phyloP scores from a whole-genome alignment of 2,113 vertebrate genomes.

The Serilophus lunatus region DNA sequence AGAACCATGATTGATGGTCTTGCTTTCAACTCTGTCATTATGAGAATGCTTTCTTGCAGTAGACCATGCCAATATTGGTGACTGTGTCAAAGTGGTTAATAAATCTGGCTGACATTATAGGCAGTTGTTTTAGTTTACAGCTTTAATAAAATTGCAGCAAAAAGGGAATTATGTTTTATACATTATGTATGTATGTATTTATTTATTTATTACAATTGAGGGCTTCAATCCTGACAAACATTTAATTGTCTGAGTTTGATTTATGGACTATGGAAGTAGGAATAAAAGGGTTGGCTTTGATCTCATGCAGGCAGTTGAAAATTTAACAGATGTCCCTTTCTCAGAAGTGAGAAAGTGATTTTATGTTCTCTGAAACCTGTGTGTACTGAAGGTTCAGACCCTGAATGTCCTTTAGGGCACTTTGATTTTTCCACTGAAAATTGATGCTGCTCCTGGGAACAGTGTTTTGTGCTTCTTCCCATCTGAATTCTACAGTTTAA shows the following conservation, averaged over 20 bases:
- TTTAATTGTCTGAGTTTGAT: not conserved
- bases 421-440: not conserved
- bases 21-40: constrained; percentile 3
- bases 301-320: not conserved
- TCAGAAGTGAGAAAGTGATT: not conserved
- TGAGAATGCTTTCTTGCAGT: not conserved
- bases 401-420: not conserved
- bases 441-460: not conserved
- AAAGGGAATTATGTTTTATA: not conserved
- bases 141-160: not conserved
- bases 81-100: not conserved
- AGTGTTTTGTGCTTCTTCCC: not conserved
- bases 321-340: not conserved
- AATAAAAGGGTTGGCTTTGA: not conserved
- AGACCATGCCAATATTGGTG: not conserved
- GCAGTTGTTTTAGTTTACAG: not conserved
- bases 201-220: not conserved
- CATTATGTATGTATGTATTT: not conserved
- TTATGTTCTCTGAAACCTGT: not conserved
- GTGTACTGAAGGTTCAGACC: not conserved
- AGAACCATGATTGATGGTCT: not conserved
- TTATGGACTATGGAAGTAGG: not conserved
- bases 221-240: not conserved
- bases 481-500: not conserved
- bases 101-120: not conserved